phyloP scores from a whole-genome alignment of 2,888 invertebrate genomes.

The Thysanoteuthis rhombus region DNA sequence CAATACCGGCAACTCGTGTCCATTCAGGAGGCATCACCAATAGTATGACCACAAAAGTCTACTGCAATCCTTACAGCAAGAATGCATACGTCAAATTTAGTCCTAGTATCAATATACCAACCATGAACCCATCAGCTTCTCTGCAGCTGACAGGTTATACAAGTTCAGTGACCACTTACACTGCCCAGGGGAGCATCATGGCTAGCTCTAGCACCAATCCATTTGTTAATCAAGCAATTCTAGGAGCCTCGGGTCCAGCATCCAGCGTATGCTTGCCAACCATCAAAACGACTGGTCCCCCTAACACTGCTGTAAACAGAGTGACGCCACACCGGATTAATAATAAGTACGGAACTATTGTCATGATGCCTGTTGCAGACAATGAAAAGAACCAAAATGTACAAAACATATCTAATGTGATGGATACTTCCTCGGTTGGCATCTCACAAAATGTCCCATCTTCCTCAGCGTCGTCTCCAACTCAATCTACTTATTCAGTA shows the following conservation, averaged over 20 bases:
- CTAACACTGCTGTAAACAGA: slow-evolving; percentile 24
- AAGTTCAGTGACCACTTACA: slow-evolving; percentile 22
- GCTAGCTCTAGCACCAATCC: slow-evolving; percentile 15
- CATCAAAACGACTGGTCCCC: background rate
- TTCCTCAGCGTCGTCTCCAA: background rate
- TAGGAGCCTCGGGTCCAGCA: background rate
- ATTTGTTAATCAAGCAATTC: slow-evolving; percentile 12
- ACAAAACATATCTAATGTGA: background rate
- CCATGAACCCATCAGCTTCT: background rate
- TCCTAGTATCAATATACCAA: slow-evolving; percentile 29
- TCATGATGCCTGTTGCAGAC: slow-evolving; percentile 13
- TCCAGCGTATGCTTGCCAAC: background rate
- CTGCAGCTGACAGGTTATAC: slow-evolving; percentile 22
- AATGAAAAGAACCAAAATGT: background rate
- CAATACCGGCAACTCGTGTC: slow-evolving; percentile 17
- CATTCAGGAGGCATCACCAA: background rate
- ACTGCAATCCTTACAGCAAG: slow-evolving; percentile 36
- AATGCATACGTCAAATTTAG: slow-evolving; percentile 35
- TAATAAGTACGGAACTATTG: background rate
- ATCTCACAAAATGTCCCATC: slow-evolving; percentile 12
- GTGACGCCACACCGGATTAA: background rate
- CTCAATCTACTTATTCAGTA: slow-evolving; percentile 16
- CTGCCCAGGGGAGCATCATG: slow-evolving; percentile 21
- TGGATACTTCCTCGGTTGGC: slow-evolving; percentile 15
- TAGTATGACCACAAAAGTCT: background rate